Conservation (phyloP, 2,888 invertebrate genomes). For the Caradrina kadenii region DNA sequence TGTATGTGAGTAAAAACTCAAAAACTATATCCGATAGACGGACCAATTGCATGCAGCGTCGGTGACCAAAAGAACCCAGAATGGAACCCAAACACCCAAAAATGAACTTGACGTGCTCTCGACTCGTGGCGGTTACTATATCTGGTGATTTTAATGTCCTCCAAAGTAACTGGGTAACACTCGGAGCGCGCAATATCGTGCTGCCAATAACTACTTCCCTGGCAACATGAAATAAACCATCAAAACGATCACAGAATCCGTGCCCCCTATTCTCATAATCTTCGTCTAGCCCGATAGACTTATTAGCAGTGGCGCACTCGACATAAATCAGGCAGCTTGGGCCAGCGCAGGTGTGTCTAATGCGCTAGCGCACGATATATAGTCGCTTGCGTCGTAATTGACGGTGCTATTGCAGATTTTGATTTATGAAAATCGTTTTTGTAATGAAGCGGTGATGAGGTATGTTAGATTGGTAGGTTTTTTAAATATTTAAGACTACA, state of each 20-base stretch:
- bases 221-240: constrained; percentile 6
- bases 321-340: constrained; percentile 63
- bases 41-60: too few relatives aligned
- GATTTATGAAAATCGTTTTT: constrained; percentile 56
- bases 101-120: too few relatives aligned
- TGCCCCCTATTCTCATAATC: constrained; percentile 57
- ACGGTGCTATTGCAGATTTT: constrained; percentile 58
- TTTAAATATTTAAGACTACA: neutral
- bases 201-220: neutral
- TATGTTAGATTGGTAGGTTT: neutral
- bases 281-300: constrained; percentile 58
- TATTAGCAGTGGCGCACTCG: constrained; percentile 52
- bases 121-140: too few relatives aligned
- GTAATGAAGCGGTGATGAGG: constrained; percentile 2
- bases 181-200: neutral
- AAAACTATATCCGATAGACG: too few relatives aligned
- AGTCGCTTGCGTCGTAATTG: constrained; percentile 59
- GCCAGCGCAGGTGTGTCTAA: constrained; percentile 65
- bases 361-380: constrained; percentile 69
- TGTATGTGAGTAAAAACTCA: too few relatives aligned
- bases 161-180: too few relatives aligned
- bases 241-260: constrained; percentile 24
- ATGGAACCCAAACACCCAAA: too few relatives aligned
- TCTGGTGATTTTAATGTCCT: too few relatives aligned
- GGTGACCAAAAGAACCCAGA: too few relatives aligned